Conservation (phyloP, 2,113 vertebrate genomes). For the Leucosticte australis region DNA sequence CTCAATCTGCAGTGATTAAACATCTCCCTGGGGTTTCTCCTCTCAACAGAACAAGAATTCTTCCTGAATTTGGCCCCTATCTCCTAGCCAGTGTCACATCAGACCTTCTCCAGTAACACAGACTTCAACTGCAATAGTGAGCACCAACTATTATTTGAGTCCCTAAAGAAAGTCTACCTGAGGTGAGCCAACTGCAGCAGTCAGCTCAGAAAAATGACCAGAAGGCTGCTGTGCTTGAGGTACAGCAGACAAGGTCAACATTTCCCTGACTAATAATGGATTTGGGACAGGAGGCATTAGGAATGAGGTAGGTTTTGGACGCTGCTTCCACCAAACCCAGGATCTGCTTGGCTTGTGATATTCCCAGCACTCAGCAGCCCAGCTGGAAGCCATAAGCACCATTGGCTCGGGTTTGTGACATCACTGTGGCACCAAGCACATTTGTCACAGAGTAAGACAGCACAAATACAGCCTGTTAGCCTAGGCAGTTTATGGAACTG, state of each 20-base stretch:
- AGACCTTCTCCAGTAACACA: neutral
- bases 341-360: neutral
- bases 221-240: neutral
- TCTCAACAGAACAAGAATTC: neutral
- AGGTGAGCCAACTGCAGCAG: neutral
- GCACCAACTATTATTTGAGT: neutral
- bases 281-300: neutral
- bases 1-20: neutral
- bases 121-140: neutral
- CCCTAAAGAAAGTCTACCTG: neutral
- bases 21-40: neutral
- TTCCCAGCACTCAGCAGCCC: conserved; percentile 30
- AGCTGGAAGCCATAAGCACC: conserved; percentile 64
- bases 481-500: neutral
- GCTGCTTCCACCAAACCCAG: neutral
- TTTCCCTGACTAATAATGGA: neutral
- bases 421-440: conserved; percentile 18
- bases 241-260: neutral
- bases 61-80: neutral
- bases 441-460: conserved; percentile 16
- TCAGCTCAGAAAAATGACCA: neutral
- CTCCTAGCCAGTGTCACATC: neutral
- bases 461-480: conserved; percentile 5
- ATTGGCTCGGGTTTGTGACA: conserved; percentile 19
- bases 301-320: neutral